Conservation (phyloP, 2,113 vertebrate species). For the Ia io region DNA sequence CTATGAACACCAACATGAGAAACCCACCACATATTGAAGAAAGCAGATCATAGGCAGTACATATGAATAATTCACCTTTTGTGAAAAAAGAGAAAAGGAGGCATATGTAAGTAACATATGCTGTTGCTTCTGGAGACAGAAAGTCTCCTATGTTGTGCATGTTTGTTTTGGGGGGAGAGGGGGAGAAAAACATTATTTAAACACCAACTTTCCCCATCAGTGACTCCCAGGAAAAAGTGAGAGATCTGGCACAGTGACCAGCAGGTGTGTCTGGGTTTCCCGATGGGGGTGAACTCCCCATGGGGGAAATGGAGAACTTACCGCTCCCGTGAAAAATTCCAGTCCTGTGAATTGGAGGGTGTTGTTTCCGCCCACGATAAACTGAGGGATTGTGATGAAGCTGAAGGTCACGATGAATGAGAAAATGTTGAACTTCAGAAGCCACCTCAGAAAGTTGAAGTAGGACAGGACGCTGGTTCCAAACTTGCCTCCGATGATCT, state of each 20-base stretch:
- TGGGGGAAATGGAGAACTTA: conserved; percentile 79
- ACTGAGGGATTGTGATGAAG: conserved; percentile 92
- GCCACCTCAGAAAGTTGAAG: conserved; percentile 94
- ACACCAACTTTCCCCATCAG: background rate
- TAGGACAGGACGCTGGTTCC: conserved; percentile 95
- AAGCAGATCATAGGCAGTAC: background rate
- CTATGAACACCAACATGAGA: background rate
- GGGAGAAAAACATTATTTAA: background rate
- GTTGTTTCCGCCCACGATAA: conserved; percentile 77
- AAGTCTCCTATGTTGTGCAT: too few species aligned
- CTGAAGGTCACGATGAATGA: conserved; percentile 94
- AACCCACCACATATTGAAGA: background rate
- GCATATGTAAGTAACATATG: background rate
- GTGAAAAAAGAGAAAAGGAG: background rate
- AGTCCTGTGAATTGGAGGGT: conserved; percentile 87
- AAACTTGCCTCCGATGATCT: conserved; percentile 91
- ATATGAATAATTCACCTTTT: background rate
- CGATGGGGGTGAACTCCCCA: fast-evolving
- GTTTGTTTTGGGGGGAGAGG: background rate
- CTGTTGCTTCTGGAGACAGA: background rate
- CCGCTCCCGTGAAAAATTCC: conserved; percentile 93
- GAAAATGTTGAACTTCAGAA: conserved; percentile 93
- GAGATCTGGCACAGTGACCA: background rate
- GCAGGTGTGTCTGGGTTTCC: background rate
- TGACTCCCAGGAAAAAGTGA: background rate